Evolutionary conservation across 1,140 invertebrate species (phyloP), one percentile per base, ranked within the genome.

Genomic region (Heliconius hewitsoni): DNA sequence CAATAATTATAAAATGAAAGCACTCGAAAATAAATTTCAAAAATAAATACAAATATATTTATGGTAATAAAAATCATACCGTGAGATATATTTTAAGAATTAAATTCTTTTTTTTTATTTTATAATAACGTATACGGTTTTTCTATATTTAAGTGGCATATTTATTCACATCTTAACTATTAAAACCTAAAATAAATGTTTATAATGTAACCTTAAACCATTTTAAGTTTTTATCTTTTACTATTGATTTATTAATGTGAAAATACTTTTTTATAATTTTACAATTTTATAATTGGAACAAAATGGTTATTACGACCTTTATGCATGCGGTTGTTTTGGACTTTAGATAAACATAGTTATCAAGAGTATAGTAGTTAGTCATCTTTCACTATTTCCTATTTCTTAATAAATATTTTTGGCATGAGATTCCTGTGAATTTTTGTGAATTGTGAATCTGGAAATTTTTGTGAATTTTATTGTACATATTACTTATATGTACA

Each of bases 21-120:
- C 37, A 37, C 60, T 74, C 72, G 60, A 66, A 70, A 52, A 73
- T 80, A 74, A 80, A 80, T 80, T 80, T 80, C 74, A 74, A 80
- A 80, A 80, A 73, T 50, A 74, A 80, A 46, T 55, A 75, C 46
- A 71, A 42, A 39, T 34, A 76, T 37, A 72, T 46, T 46, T 46
- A 46, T 46, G 3, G 42, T 16, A 46, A 46, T 46, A 46, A 13
- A 16, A 11, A 46, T 34, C 70, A 72, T 19, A 72, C 18, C 11
- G n/a, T 27, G 60, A 23, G 23, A 13, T 27, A 72, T 16, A 72
- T 70, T 46, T 77, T 71, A 50, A 13, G 39, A 34, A 19, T 72
- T 42, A 30, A 23, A 60, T 66, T 66, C 27, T 66, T 16, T 23
- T 66, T 4, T 66, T 16, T 16, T 30, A 66, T 66, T 6, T 23